Conservation (phyloP, 2,888 invertebrate species). For the Phania funesta region DNA sequence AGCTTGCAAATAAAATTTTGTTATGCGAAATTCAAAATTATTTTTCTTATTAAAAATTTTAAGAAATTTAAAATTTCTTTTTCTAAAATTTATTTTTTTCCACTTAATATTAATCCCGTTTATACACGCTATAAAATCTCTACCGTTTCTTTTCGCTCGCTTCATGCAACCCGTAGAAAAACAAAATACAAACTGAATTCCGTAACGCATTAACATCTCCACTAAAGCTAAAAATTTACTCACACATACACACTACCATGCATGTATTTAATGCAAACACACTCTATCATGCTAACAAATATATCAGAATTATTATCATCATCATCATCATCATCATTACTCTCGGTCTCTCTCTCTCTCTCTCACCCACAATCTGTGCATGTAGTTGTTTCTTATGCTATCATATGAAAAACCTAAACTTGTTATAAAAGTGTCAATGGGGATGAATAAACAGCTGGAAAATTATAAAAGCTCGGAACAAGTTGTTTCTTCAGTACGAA, state of each 20-base stretch:
- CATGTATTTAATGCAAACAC: background rate
- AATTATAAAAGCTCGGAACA: too few species aligned
- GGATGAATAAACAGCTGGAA: background rate
- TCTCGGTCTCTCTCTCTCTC: slow-evolving; percentile 31
- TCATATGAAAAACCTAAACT: slow-evolving; percentile 37
- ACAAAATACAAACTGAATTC: slow-evolving; percentile 78
- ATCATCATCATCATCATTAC: slow-evolving; percentile 31
- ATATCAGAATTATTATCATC: slow-evolving; percentile 39
- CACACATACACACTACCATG: background rate
- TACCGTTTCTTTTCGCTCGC: slow-evolving; percentile 17
- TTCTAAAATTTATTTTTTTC: background rate
- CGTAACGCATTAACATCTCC: slow-evolving; percentile 67
- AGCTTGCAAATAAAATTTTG: too few species aligned
- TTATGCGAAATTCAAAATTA: background rate
- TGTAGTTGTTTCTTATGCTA: background rate
- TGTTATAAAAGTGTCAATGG: slow-evolving; percentile 3
- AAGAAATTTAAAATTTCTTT: background rate
- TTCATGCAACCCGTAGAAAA: slow-evolving; percentile 76
- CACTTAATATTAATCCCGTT: slow-evolving; percentile 13
- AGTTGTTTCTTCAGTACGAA: background rate
- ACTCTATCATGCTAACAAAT: slow-evolving; percentile 6
- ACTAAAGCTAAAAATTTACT: slow-evolving; percentile 51
- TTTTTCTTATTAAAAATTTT: background rate
- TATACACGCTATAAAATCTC: slow-evolving; percentile 13
- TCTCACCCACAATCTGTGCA: slow-evolving; percentile 1